Evolutionary conservation across 2,113 vertebrate species (phyloP).

Genomic region (Plectropomus leopardus): DNA sequence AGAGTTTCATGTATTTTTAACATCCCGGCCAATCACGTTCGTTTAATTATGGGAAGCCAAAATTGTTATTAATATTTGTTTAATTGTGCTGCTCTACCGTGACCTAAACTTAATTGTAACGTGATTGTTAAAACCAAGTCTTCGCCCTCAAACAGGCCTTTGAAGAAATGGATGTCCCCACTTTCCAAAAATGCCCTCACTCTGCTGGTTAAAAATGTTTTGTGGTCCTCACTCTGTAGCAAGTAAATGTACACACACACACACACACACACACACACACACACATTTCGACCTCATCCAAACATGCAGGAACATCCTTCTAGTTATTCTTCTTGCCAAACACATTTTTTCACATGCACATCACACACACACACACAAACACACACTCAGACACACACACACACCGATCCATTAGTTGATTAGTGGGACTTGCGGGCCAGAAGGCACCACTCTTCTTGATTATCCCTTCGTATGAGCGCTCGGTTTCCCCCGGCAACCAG

Average conservation of each 20-base stretch:
- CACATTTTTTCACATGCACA: slow-evolving; percentile 22
- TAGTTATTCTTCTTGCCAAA: not conserved
- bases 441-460: slow-evolving; percentile 74
- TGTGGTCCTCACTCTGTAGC: too few species aligned
- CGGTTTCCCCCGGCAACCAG: slow-evolving; percentile 67
- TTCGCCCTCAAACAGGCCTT: too few species aligned
- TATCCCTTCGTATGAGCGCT: slow-evolving; percentile 65
- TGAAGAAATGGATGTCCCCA: too few species aligned
- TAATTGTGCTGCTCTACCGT: too few species aligned
- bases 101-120: too few species aligned
- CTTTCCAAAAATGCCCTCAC: too few species aligned
- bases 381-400: slow-evolving; percentile 23
- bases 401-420: slow-evolving; percentile 76
- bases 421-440: slow-evolving; percentile 58
- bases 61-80: too few species aligned
- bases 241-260: slow-evolving; percentile 10
- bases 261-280: slow-evolving; percentile 1
- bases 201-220: too few species aligned
- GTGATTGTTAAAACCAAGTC: too few species aligned
- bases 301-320: slow-evolving; percentile 5
- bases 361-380: not conserved
- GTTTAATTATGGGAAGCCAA: too few species aligned
- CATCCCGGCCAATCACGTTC: too few species aligned
- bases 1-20: too few species aligned
- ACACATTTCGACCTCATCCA: not conserved